Evolutionary conservation across 2,797 vertebrate genomes (phyloP).

Genomic region (Kryptopterus vitreolus): DNA sequence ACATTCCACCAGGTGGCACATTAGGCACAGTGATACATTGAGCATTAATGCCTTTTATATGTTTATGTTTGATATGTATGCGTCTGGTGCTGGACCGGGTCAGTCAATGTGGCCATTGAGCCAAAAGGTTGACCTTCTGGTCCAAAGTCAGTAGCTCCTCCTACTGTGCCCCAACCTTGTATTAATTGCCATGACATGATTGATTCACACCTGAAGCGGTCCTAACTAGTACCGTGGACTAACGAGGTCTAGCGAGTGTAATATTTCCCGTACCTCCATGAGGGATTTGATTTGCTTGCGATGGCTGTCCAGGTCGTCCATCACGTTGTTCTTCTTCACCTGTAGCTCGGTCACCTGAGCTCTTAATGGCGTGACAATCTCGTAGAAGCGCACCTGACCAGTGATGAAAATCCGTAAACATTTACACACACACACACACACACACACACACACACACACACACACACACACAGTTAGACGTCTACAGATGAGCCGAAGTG

Average conservation of each 20-base stretch:
- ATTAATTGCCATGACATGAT: neutral
- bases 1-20: no score
- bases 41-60: no score
- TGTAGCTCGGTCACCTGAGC: constrained; percentile 80
- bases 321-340: constrained; percentile 74
- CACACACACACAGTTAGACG: neutral
- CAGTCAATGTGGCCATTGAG: no score
- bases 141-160: neutral
- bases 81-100: no score
- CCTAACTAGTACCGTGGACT: neutral
- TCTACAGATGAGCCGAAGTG: neutral
- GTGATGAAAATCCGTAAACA: neutral
- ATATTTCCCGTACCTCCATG: constrained; percentile 77
- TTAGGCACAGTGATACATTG: no score
- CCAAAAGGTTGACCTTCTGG: no score
- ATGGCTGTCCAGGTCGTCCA: constrained; percentile 80
- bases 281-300: constrained; percentile 81
- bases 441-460: neutral
- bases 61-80: no score
- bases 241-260: neutral
- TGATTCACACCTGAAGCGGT: neutral
- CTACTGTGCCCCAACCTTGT: neutral
- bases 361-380: constrained; percentile 82
- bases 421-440: neutral
- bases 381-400: constrained; percentile 81